Evolutionary conservation across 1,140 invertebrate genomes (phyloP).

Genomic region (Psilanteris sp.): DNA sequence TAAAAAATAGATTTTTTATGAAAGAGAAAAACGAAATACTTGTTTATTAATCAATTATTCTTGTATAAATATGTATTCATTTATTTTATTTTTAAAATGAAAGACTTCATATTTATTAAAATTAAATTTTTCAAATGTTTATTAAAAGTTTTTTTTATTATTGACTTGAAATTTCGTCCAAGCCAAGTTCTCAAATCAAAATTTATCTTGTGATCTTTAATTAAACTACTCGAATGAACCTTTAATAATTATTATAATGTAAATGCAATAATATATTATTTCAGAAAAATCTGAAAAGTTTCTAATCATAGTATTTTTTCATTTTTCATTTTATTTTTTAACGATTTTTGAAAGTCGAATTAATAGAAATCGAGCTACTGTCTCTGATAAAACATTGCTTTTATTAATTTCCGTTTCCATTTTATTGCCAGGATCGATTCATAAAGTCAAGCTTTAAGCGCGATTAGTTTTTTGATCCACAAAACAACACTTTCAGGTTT

Average conservation of each 20-base stretch:
- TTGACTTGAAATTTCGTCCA: slow-evolving; percentile 52
- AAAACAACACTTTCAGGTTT: background rate
- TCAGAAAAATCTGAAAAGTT: slow-evolving; percentile 47
- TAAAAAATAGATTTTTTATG: too few relatives aligned
- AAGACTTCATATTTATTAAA: too few relatives aligned
- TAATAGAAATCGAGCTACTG: slow-evolving; percentile 58
- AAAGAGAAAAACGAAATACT: too few relatives aligned
- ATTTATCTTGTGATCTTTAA: slow-evolving; percentile 75
- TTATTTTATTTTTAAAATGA: too few relatives aligned
- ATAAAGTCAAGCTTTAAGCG: slow-evolving; percentile 7
- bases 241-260: slow-evolving; percentile 70
- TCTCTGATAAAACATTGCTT: slow-evolving; percentile 34
- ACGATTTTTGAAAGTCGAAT: slow-evolving; percentile 64
- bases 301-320: slow-evolving; percentile 20
- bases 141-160: slow-evolving; percentile 39
- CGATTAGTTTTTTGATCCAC: slow-evolving; percentile 6
- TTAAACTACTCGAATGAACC: slow-evolving; percentile 62
- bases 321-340: slow-evolving; percentile 16
- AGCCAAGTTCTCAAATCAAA: slow-evolving; percentile 60
- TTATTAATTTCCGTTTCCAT: slow-evolving; percentile 32
- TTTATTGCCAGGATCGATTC: slow-evolving; percentile 24
- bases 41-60: too few relatives aligned
- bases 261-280: slow-evolving; percentile 69
- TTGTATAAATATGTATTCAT: too few relatives aligned
- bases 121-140: slow-evolving; percentile 31